A percentile compares a stretch with the other conserved stretches of the same genome.
Evolutionary conservation across 92 coral and sea anemone species (phyloP).

Genomic region (Desmophyllum pertusum): DNA sequence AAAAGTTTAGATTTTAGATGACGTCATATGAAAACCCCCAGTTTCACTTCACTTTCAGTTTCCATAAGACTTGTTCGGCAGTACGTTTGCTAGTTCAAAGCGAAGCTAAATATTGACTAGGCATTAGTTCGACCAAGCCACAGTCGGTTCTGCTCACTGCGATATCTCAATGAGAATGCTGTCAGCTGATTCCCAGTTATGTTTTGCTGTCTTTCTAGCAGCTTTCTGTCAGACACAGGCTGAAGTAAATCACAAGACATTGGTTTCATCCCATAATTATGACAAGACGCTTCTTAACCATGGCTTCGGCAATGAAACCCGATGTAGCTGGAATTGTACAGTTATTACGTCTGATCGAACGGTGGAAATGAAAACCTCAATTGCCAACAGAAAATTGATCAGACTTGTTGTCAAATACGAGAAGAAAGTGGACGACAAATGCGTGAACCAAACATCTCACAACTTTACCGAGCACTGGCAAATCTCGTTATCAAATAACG

Average conservation of each 20-base stretch:
- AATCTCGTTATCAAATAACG: not conserved
- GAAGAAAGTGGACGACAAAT: conserved; percentile 2
- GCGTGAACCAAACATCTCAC: not conserved
- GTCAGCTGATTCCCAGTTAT: not conserved
- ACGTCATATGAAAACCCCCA: too few species aligned
- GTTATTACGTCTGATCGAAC: not conserved
- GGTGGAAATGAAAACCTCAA: not conserved
- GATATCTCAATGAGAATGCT: not conserved
- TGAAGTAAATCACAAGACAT: too few species aligned
- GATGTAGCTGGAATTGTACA: conserved; percentile 17
- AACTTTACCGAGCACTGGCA: not conserved
- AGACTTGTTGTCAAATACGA: conserved; percentile 3
- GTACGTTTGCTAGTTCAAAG: not conserved
- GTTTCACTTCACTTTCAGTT: too few species aligned
- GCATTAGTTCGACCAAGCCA: too few species aligned
- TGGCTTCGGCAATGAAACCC: not conserved
- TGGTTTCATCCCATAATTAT: too few species aligned
- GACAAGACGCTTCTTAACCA: not conserved
- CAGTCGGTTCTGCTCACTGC: too few species aligned
- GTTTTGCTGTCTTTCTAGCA: not conserved
- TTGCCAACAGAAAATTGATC: not conserved
- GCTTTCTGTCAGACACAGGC: not conserved
- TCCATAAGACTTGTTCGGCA: too few species aligned
- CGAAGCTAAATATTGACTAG: too few species aligned
- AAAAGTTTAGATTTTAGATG: too few species aligned